phyloP scores from a whole-genome alignment of 1,140 invertebrate species.

The Ceratina australensis region DNA sequence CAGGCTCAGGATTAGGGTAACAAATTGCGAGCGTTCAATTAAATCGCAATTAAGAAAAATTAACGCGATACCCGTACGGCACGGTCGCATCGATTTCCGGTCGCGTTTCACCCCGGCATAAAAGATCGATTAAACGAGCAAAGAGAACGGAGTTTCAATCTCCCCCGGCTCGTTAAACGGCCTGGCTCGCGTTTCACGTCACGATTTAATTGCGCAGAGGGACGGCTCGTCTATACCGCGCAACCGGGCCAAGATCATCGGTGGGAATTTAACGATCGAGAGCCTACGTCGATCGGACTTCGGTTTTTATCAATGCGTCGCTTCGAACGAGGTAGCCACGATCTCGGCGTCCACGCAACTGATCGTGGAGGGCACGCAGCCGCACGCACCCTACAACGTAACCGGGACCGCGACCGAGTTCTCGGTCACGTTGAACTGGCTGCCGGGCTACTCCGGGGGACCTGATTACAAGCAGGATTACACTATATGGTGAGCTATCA shows the following conservation, averaged over 20 bases:
- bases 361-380: constrained; percentile 96
- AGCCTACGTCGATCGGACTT: constrained; percentile 93
- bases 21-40: neutral
- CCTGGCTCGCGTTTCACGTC: neutral
- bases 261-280: constrained; percentile 95
- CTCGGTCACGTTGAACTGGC: constrained; percentile 93
- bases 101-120: neutral
- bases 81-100: neutral
- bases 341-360: constrained; percentile 93
- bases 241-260: constrained; percentile 86
- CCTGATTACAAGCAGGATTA: constrained; percentile 96
- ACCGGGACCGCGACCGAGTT: constrained; percentile 92
- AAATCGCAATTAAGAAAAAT: neutral
- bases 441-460: constrained; percentile 96
- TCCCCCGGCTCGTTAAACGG: neutral
- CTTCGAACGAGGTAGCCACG: constrained; percentile 96
- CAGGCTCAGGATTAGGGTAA: neutral
- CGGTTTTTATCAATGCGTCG: constrained; percentile 96
- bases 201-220: constrained; percentile 77
- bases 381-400: constrained; percentile 97
- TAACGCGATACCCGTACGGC: neutral
- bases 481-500: constrained; percentile 95
- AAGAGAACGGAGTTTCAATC: neutral
- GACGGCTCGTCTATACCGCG: constrained; percentile 90
- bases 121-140: neutral